A percentile compares a stretch with the other conserved stretches of the same genome.
Conservation (phyloP, 2,888 invertebrate species). For the Anagyrus pseudococci region DNA sequence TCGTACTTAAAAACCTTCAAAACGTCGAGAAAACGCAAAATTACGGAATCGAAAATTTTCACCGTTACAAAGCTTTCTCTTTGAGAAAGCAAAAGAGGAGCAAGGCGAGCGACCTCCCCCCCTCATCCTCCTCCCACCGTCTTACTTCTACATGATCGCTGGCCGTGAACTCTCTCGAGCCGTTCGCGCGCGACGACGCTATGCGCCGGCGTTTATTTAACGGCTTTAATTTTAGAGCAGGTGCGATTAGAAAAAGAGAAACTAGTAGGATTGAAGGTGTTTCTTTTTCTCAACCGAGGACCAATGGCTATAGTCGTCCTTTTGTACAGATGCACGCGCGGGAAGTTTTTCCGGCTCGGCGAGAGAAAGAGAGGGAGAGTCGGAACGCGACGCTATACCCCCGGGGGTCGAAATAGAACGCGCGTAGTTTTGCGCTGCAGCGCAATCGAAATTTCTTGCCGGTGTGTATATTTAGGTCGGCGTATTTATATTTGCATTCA, state of each 20-base stretch:
- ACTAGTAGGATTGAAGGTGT: no score
- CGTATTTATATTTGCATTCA: no score
- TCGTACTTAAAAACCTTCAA: background rate
- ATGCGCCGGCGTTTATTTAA: slow-evolving; percentile 4
- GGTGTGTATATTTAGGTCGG: no score
- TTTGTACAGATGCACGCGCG: background rate
- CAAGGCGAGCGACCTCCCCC: slow-evolving; percentile 31
- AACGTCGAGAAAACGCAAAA: background rate
- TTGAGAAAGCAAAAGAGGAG: slow-evolving; percentile 16
- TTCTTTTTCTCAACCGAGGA: background rate
- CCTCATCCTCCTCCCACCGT: slow-evolving; percentile 11
- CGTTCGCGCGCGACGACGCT: background rate
- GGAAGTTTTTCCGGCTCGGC: background rate
- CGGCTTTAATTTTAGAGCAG: slow-evolving; percentile 29
- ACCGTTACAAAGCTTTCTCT: no score
- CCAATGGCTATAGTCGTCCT: no score
- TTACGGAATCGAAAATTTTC: background rate
- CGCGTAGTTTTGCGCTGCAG: background rate
- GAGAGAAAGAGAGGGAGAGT: background rate
- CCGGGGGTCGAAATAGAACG: background rate
- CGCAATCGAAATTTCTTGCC: background rate
- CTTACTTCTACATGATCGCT: background rate
- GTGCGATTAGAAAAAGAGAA: slow-evolving; percentile 1
- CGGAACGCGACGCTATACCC: background rate
- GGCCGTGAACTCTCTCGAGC: no score